Evolutionary conservation across 2,888 invertebrate genomes (phyloP).

Genomic region (Tipula lateralis): DNA sequence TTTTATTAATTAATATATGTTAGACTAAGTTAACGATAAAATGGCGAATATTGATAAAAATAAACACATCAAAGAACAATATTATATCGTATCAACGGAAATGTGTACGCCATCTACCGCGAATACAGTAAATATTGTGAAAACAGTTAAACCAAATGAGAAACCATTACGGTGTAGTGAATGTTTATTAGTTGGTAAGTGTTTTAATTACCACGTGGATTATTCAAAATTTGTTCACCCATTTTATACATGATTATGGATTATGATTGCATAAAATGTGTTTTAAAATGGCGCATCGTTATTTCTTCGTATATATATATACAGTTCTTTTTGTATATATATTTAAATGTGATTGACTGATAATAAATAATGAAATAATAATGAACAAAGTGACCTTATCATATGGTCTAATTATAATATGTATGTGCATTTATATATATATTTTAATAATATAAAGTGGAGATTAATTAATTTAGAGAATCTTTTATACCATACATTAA

Average conservation of each 20-base stretch:
- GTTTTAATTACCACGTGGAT: not conserved
- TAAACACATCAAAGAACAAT: not conserved
- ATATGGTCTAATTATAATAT: not conserved
- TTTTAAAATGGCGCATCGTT: not conserved
- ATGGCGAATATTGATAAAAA: not conserved
- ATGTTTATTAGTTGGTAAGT: slow-evolving; percentile 26
- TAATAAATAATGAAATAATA: not conserved
- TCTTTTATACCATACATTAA: not conserved
- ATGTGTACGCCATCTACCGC: slow-evolving; percentile 12
- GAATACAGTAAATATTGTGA: slow-evolving; percentile 20
- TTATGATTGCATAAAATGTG: not conserved
- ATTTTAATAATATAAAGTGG: not conserved
- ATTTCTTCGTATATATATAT: not conserved
- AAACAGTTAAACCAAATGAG: slow-evolving; percentile 19
- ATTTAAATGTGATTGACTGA: not conserved
- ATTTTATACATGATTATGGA: not conserved
- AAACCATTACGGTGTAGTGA: slow-evolving; percentile 25
- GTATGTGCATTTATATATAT: not conserved
- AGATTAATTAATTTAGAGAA: not conserved
- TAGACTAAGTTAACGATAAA: not conserved
- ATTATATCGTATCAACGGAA: not conserved
- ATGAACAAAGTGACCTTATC: not conserved
- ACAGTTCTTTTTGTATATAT: not conserved
- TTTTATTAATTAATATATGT: not conserved
- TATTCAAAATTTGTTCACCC: not conserved